These are phyloP conservation scores for Acrossocheilus wenchowensis DNA, from an alignment of 2,797 vertebrate species.

Conservation along the genomic window DNA sequence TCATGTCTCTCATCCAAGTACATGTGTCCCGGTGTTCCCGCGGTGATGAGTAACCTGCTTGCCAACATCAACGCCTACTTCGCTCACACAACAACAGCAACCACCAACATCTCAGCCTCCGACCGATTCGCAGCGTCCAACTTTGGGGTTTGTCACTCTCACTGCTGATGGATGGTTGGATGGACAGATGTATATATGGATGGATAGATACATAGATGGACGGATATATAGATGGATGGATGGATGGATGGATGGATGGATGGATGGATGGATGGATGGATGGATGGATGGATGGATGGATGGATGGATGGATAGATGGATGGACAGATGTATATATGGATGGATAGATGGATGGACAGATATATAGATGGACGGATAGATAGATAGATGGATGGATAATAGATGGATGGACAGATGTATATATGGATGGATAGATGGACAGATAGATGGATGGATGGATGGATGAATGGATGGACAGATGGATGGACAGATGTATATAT, in stretches of 20 bases:
- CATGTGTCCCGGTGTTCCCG: slow-evolving; percentile 96
- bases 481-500: fast-evolving
- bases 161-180: neutral
- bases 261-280: neutral
- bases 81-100: slow-evolving; percentile 92
- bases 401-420: neutral
- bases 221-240: neutral
- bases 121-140: slow-evolving; percentile 97
- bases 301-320: fast-evolving
- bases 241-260: neutral
- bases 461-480: neutral
- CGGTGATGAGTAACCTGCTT: slow-evolving; percentile 95
- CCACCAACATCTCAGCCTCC: slow-evolving; percentile 93
- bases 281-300: neutral
- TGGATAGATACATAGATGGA: fast-evolving
- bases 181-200: neutral
- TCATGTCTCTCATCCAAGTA: slow-evolving; percentile 97
- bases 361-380: neutral
- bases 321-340: fast-evolving
- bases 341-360: neutral
- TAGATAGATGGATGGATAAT: neutral
- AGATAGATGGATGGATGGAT: too few relatives aligned
- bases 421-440: neutral
- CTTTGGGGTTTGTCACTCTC: slow-evolving; percentile 87
- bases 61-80: slow-evolving; percentile 98